Percentiles rank a stretch among this genome's conserved stretches.
phyloP scores from a whole-genome alignment of 2,797 vertebrate species.

The Clarias laeviceps region DNA sequence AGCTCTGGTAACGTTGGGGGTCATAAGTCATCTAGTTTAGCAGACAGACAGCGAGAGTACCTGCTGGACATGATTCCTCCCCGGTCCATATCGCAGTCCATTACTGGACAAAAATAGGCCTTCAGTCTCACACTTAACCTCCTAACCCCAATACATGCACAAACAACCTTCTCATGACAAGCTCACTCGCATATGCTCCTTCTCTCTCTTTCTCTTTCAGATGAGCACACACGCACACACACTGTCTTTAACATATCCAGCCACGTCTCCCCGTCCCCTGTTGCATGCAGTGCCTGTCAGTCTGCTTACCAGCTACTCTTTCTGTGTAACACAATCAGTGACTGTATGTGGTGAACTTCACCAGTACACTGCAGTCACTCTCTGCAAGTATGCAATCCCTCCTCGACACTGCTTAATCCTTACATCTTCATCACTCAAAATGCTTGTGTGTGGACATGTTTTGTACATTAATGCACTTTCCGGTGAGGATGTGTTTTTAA shows the following conservation, averaged over 20 bases:
- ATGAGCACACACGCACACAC: constrained; percentile 33
- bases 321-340: constrained; percentile 64
- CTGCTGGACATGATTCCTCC: constrained; percentile 98
- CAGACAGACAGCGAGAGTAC: constrained; percentile 94
- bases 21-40: constrained; percentile 90
- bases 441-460: constrained; percentile 31
- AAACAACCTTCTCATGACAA: constrained; percentile 2
- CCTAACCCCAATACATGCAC: constrained; percentile 27
- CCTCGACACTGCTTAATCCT: constrained; percentile 29
- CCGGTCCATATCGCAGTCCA: constrained; percentile 92
- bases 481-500: constrained; percentile 20
- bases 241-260: constrained; percentile 42
- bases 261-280: constrained; percentile 54
- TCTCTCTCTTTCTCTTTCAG: not conserved
- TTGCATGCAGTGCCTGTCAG: constrained; percentile 80
- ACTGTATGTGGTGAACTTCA: constrained; percentile 37
- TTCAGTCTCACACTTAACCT: constrained; percentile 31
- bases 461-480: constrained; percentile 39
- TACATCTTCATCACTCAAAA: constrained; percentile 15
- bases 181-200: not conserved
- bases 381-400: constrained; percentile 47
- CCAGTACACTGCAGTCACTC: constrained; percentile 38
- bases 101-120: constrained; percentile 84
- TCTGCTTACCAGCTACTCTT: constrained; percentile 73
- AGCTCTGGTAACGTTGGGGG: constrained; percentile 86